Evolutionary conservation across 1,140 invertebrate species (phyloP).

Genomic region (Drosophila azteca): DNA sequence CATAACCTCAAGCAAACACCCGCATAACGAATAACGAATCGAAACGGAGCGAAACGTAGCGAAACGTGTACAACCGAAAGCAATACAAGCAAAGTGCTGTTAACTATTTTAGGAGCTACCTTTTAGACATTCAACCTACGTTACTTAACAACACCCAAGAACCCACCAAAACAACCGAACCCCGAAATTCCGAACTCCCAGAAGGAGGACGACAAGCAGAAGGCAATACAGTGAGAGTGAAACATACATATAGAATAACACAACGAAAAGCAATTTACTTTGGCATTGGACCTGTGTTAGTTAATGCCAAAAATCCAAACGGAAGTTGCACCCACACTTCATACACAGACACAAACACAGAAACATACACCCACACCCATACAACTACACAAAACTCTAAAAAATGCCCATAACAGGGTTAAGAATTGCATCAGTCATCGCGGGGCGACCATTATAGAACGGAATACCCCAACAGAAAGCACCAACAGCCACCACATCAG

Average conservation of each 20-base stretch:
- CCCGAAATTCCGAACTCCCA: conserved; percentile 25
- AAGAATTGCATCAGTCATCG: conserved; percentile 60
- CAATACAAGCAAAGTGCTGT: conserved; percentile 76
- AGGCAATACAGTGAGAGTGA: conserved; percentile 34
- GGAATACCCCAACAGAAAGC: conserved; percentile 8
- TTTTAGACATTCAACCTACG: conserved; percentile 58
- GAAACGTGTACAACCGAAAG: conserved; percentile 61
- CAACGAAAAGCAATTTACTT: conserved; percentile 76
- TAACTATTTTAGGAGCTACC: conserved; percentile 71
- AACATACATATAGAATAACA: conserved; percentile 33
- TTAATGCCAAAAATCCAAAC: conserved; percentile 76
- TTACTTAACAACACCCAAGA: conserved; percentile 67
- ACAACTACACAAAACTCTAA: not conserved
- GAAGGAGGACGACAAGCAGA: conserved; percentile 14
- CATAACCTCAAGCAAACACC: conserved; percentile 54
- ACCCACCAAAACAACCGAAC: conserved; percentile 56
- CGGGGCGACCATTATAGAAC: conserved; percentile 36
- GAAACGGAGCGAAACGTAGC: conserved; percentile 26
- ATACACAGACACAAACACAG: conserved; percentile 22
- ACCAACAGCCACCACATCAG: conserved; percentile 25
- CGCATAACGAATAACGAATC: conserved; percentile 19
- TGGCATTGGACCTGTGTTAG: conserved; percentile 61
- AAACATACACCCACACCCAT: not conserved
- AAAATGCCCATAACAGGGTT: conserved; percentile 61
- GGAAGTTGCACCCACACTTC: conserved; percentile 51